Evolutionary conservation across 2,113 vertebrate genomes (phyloP), one percentile per base, ranked within the genome.

Genomic region (Calyptomena viridis): DNA sequence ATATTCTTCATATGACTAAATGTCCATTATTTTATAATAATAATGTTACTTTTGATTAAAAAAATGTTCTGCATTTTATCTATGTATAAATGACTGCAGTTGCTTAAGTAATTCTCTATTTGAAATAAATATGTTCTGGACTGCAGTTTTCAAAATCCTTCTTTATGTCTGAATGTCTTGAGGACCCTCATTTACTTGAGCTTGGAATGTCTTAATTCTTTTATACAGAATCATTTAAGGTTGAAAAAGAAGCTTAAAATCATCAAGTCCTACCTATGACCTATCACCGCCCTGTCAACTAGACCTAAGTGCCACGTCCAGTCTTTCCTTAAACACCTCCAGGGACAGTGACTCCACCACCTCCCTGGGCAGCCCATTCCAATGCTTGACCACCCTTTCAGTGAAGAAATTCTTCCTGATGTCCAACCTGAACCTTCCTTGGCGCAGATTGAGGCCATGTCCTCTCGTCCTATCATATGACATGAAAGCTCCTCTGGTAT

Each of bases 241-340:
- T 37, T 37, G 69, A 22, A 40, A n/a, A 83, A 62, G n/a, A 21
- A 22, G 31, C 40, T 47, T 47, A 13, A 31, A 40, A 19, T 35
- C 16, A 31, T 10, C 5, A 30, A 69, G 39, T 25, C 46, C 39
- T 31, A 22, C 40, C 30, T 55, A 47, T 62, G 25, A 8, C 37
- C 28, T 6, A 31, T 35, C 21, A 35, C 11, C 21, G 8, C 17
- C 21, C 42, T 49, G 47, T 31, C 55, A 83, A 16, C 4, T 40
- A 47, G 20, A 23, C 14, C 0, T 12, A 10, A 68, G 30, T 31
- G 9, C 6, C 47, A 39, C 2, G 0, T 25, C 24, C 53, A 35
- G 22, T 1, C 46, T 5, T 40, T 40, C 4, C 8, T 35, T 33
- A 19, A 47, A 3, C 21, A 19, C 14, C 17, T 62, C 39, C 47